Percentiles rank a stretch among this genome's conserved stretches.
phyloP scores from a whole-genome alignment of 2,113 vertebrate species.

The Neolamprologus devosi region DNA sequence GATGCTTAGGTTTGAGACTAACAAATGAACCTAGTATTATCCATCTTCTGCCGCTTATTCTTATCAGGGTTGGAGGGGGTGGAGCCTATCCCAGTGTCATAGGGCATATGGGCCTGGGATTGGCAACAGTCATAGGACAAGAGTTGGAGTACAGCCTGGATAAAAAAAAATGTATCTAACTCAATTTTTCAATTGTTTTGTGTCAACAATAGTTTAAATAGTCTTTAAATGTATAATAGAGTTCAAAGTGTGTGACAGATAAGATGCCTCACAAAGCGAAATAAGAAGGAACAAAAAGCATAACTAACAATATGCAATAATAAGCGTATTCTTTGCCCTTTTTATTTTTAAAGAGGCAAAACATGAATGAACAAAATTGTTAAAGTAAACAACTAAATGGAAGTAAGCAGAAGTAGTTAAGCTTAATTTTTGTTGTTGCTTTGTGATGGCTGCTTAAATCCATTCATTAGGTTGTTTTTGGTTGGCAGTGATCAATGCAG shows the following conservation, averaged over 20 bases:
- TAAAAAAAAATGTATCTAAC: neutral
- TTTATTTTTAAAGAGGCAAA: neutral
- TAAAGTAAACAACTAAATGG: neutral
- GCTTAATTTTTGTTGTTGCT: neutral
- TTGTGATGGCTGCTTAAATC: neutral
- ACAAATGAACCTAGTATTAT: neutral
- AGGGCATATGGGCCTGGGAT: neutral
- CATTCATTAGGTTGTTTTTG: neutral
- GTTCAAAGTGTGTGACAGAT: neutral
- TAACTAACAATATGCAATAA: neutral
- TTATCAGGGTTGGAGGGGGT: neutral
- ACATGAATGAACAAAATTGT: neutral
- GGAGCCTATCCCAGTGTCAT: neutral
- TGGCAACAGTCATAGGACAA: neutral
- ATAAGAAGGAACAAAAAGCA: neutral
- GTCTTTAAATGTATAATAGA: neutral
- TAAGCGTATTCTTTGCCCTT: neutral
- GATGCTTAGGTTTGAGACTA: neutral
- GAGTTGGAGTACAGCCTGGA: neutral
- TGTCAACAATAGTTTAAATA: neutral
- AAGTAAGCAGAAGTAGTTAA: neutral
- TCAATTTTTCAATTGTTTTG: neutral
- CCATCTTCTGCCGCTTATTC: neutral
- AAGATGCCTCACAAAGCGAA: neutral
- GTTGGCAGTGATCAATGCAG: neutral